Conservation (phyloP, 23 tunicate genomes). For the Ascidia mentula region DNA sequence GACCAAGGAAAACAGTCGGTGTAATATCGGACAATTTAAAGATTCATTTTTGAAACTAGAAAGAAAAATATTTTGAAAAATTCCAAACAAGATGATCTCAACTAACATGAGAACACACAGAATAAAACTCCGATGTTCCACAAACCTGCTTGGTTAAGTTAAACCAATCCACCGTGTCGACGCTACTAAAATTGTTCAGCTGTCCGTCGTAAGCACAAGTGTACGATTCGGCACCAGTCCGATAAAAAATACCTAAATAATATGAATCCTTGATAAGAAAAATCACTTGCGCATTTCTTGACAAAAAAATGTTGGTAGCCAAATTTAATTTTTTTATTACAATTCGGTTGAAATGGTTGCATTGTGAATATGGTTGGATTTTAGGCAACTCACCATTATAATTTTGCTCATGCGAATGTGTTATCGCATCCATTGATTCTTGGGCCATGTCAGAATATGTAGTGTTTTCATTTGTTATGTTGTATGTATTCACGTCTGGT, state of each 20-base stretch:
- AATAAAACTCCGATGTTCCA: no score
- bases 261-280: no score
- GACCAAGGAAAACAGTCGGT: no score
- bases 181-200: constrained; percentile 22
- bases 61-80: no score
- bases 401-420: constrained; percentile 30
- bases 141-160: constrained; percentile 54
- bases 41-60: no score
- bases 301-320: no score
- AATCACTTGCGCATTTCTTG: no score
- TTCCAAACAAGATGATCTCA: no score
- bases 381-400: background rate
- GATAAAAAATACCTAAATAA: constrained; percentile 53
- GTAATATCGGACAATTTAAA: no score
- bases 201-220: constrained; percentile 47
- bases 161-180: constrained; percentile 27
- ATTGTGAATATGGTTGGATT: no score
- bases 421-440: constrained; percentile 32
- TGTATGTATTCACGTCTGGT: constrained; percentile 24
- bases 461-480: constrained; percentile 19
- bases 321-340: no score
- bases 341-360: background rate
- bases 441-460: constrained; percentile 36
- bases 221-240: constrained; percentile 38
- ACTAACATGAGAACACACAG: no score